These are phyloP conservation scores for Lamprologus speciosus DNA, from an alignment of 2,113 vertebrate species.

Conservation along the genomic window DNA sequence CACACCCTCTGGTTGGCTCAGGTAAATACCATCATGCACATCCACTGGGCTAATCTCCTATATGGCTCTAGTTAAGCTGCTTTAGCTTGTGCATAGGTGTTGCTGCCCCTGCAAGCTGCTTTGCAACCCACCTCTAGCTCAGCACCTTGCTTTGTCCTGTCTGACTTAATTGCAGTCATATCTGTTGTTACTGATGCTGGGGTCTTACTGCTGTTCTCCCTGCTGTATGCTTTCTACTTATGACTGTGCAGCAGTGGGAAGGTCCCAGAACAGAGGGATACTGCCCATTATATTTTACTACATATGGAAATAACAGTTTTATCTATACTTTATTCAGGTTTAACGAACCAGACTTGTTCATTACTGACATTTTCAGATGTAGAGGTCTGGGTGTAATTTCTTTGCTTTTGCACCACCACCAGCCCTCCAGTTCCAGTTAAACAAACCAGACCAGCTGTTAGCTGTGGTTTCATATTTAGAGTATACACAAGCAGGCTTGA, in stretches of 20 bases:
- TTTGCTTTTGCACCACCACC: background rate
- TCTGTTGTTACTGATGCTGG: background rate
- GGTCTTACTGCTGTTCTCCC: background rate
- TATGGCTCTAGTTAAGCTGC: background rate
- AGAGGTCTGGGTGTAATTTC: background rate
- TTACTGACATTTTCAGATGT: background rate
- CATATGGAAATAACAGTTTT: background rate
- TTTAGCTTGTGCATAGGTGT: background rate
- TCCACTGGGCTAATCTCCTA: background rate
- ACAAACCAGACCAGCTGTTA: background rate
- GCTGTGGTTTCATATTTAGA: background rate
- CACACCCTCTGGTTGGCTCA: background rate
- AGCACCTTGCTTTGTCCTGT: background rate
- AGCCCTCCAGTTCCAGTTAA: background rate
- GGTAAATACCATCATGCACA: background rate
- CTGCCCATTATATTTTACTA: background rate
- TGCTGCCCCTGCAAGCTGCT: background rate
- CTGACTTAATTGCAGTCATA: background rate
- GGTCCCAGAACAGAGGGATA: background rate
- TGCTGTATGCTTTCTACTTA: background rate
- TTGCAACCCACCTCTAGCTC: background rate
- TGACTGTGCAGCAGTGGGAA: background rate
- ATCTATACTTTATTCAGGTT: background rate
- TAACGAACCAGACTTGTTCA: background rate
- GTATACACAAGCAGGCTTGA: background rate